These are phyloP conservation scores for Trichosurus vulpecula DNA, from an alignment of 2,797 vertebrate species.

Conservation along the genomic window DNA sequence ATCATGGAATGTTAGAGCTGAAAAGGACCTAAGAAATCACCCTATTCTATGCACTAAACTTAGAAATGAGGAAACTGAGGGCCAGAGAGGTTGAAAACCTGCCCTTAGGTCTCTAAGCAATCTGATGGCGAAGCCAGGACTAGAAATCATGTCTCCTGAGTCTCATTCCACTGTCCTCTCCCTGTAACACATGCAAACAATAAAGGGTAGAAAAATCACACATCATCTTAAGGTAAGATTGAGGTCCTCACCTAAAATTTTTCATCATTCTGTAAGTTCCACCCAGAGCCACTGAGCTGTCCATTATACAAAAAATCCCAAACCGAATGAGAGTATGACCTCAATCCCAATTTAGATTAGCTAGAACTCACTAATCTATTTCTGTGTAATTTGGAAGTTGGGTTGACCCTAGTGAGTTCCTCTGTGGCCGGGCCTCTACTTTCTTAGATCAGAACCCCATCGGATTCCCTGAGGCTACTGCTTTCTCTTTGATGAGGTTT, in stretches of 20 bases:
- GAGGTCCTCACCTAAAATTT: not conserved
- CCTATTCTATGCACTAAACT: not conserved
- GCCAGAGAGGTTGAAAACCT: not conserved
- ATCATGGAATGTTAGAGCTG: not conserved
- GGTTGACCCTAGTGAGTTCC: not conserved
- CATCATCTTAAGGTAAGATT: not conserved
- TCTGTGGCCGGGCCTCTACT: not conserved
- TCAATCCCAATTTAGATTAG: not conserved
- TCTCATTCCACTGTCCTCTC: not conserved
- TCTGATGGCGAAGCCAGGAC: not conserved
- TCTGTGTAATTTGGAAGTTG: not conserved
- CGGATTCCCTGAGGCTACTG: not conserved
- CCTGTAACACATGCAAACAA: not conserved
- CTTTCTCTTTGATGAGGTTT: not conserved
- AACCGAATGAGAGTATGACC: not conserved
- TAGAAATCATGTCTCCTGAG: not conserved
- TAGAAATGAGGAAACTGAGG: not conserved
- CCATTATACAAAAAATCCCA: not conserved
- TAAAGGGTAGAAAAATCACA: not conserved
- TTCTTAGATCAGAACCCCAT: not conserved
- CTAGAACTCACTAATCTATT: not conserved
- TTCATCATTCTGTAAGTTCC: not conserved
- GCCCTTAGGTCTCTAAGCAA: not conserved
- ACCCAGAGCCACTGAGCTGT: not conserved
- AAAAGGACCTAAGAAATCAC: not conserved